Conservation (phyloP, 2,113 vertebrate genomes). For the Scomber scombrus region DNA sequence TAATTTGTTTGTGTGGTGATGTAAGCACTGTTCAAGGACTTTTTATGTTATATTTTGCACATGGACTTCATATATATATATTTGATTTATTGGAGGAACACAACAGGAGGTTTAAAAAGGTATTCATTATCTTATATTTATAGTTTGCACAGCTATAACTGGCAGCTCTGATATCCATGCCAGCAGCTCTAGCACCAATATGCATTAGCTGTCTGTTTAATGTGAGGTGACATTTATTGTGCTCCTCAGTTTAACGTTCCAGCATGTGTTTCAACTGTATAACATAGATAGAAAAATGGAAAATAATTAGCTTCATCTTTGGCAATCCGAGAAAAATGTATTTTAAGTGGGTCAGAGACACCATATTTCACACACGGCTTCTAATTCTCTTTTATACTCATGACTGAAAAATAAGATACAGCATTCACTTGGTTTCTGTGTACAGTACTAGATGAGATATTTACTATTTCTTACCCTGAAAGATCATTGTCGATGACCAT, state of each 20-base stretch:
- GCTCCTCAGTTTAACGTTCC: neutral
- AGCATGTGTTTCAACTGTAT: too few species aligned
- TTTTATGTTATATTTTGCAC: neutral
- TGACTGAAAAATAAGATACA: too few species aligned
- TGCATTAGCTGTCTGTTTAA: neutral
- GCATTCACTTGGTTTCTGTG: too few species aligned
- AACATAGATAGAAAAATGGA: neutral
- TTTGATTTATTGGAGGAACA: too few species aligned
- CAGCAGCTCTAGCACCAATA: conserved; percentile 1
- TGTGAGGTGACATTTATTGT: too few species aligned
- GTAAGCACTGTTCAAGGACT: neutral
- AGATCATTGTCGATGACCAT: conserved; percentile 98
- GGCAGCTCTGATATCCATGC: neutral
- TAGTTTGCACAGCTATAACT: neutral
- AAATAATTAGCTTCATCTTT: neutral
- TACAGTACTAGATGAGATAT: neutral
- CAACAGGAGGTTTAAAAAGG: too few species aligned
- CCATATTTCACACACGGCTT: neutral
- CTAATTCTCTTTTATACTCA: too few species aligned
- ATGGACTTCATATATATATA: too few species aligned
- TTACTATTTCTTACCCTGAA: conserved; percentile 85
- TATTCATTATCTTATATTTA: too few species aligned
- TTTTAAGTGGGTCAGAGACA: neutral
- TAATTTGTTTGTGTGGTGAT: neutral
- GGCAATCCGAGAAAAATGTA: neutral